Evolutionary conservation across 2,113 vertebrate species (phyloP).

Genomic region (Charina bottae): DNA sequence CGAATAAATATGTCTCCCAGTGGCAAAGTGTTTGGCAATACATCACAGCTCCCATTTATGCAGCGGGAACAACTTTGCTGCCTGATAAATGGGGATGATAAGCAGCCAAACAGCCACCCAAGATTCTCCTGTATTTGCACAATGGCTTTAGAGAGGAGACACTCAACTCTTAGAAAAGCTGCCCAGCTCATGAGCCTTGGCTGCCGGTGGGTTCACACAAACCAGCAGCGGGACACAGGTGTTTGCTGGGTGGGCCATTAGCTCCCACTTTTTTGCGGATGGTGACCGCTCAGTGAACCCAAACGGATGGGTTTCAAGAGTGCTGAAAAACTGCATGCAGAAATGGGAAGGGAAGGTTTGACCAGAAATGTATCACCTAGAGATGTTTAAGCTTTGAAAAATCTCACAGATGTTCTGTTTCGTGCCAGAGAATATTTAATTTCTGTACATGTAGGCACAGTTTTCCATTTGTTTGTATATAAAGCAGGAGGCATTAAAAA

Average conservation of each 20-base stretch:
- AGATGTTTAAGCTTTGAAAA: no score
- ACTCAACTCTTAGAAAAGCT: slow-evolving; percentile 17
- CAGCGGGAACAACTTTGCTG: slow-evolving; percentile 9
- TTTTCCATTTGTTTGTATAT: no score
- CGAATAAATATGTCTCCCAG: background rate
- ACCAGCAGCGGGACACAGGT: no score
- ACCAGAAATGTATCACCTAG: no score
- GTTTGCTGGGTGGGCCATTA: background rate
- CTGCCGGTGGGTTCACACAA: background rate
- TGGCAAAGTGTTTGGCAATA: background rate
- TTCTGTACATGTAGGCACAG: no score
- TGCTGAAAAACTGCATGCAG: background rate
- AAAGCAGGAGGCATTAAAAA: no score
- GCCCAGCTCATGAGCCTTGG: slow-evolving; percentile 34
- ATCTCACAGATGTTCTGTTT: no score
- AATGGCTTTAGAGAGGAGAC: slow-evolving; percentile 7
- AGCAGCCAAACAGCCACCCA: background rate
- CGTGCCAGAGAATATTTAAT: no score
- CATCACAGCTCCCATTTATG: background rate
- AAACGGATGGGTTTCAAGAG: background rate
- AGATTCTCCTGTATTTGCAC: background rate
- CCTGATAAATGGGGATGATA: slow-evolving; percentile 15
- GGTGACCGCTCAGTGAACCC: background rate
- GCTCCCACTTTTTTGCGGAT: background rate
- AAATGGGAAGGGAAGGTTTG: background rate